Evolutionary conservation across 2,888 invertebrate species (phyloP), one percentile per base, ranked within the genome.

Genomic region (Agonopterix arenella): DNA sequence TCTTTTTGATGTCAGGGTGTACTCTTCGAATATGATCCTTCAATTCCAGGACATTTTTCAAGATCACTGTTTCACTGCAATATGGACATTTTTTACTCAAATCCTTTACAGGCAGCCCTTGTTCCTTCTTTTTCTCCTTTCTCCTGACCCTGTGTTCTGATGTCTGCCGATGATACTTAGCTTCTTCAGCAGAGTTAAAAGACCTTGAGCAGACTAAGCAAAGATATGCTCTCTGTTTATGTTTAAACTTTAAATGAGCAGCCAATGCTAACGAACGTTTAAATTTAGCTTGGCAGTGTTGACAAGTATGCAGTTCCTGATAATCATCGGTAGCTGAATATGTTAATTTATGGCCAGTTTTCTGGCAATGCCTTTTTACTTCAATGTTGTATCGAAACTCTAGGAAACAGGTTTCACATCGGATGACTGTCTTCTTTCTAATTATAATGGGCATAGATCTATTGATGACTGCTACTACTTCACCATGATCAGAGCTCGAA

Each of bases 361-460:
- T 74, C 58, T 82, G 62, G 60, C 90, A 82, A 68, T 94, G 95
- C 9, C 89, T 75, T 47, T 93, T 91, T 37, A 96, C 76, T 71
- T 96, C 94, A 8, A 94, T 86, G 57, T 96, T 96, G 66, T 93
- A 94, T 11, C 93, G 90, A 70, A 97, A 97, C 40, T 90, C 84
- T 64, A 91, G 85, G 8, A 74, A 72, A 71, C 97, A 97, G 13
- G 91, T 90, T 1, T 78, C 79, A 71, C 97, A 97, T 53, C 84
- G 78, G 4, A 94, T 73, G 0, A 90, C 84, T 1, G 90, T 86
- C 52, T 93, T 92, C 66, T 93, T 93, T 55, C 93, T 90, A 52
- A 96, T 93, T 36, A 93, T 91, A 46, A 96, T 93, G 1, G 96
- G 96, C 68, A 96, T 94, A 0, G 95, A 95, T 62, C 94, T 90